These are phyloP conservation scores for Doris montereyensis DNA, from an alignment of 2,888 invertebrate genomes.

Conservation along the genomic window DNA sequence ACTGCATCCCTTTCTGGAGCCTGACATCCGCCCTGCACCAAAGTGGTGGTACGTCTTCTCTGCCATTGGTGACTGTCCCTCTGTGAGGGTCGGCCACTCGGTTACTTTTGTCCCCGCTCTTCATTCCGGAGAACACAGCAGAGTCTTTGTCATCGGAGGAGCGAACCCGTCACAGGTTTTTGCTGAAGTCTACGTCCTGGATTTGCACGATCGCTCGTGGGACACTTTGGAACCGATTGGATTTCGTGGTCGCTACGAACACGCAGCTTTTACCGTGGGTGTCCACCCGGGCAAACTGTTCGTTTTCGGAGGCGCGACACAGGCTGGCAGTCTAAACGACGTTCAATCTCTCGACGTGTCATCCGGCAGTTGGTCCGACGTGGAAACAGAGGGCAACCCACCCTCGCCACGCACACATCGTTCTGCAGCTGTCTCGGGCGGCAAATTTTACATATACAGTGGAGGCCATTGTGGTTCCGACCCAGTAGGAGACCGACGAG, in stretches of 20 bases:
- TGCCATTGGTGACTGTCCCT: constrained; percentile 67
- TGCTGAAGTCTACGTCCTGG: constrained; percentile 67
- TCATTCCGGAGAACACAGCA: constrained; percentile 56
- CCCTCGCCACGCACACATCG: constrained; percentile 69
- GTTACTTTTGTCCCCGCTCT: constrained; percentile 59
- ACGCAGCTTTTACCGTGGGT: constrained; percentile 63
- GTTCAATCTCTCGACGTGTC: constrained; percentile 65
- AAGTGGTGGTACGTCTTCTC: constrained; percentile 71
- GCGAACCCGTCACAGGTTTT: constrained; percentile 72
- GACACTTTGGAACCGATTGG: constrained; percentile 63
- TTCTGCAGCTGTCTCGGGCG: constrained; percentile 57
- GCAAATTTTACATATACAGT: constrained; percentile 68
- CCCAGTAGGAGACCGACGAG: constrained; percentile 68
- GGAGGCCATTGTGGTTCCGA: constrained; percentile 69
- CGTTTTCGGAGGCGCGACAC: constrained; percentile 71
- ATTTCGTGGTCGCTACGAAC: constrained; percentile 71
- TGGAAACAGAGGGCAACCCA: constrained; percentile 52
- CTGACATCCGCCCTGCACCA: constrained; percentile 59
- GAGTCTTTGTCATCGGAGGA: constrained; percentile 71
- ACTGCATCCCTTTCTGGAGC: constrained; percentile 68
- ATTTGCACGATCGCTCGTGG: constrained; percentile 69
- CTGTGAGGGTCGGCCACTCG: constrained; percentile 71
- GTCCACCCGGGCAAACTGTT: constrained; percentile 62
- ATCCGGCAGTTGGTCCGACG: constrained; percentile 59
- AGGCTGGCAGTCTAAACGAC: constrained; percentile 68